These are phyloP conservation scores for Scrobipalpa costella DNA, from an alignment of 2,888 invertebrate genomes.

Conservation along the genomic window DNA sequence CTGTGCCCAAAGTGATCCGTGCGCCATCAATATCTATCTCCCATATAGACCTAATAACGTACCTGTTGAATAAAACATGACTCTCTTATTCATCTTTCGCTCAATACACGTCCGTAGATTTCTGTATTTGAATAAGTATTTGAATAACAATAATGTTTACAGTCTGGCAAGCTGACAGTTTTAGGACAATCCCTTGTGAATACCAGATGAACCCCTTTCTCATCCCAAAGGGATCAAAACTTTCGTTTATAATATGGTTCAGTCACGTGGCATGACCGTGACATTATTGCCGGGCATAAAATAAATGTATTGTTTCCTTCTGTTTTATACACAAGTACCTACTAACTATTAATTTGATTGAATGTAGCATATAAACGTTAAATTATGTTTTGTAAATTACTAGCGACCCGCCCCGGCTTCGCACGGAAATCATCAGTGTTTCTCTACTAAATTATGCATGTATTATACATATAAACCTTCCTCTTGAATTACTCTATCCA, in stretches of 20 bases:
- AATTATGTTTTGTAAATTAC: too few species aligned
- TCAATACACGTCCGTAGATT: constrained; percentile 17
- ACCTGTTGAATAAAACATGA: constrained; percentile 67
- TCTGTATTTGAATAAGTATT: constrained; percentile 41
- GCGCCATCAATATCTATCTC: constrained; percentile 50
- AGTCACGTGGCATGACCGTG: not conserved
- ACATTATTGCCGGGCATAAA: not conserved
- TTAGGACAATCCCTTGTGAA: constrained; percentile 13
- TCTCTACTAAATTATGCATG: too few species aligned
- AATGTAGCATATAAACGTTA: too few species aligned
- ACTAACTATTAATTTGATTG: too few species aligned
- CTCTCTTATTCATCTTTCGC: constrained; percentile 38
- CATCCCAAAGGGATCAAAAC: not conserved
- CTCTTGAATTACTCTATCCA: too few species aligned
- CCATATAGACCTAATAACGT: constrained; percentile 46
- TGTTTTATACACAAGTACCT: too few species aligned
- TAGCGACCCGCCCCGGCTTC: too few species aligned
- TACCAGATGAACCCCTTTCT: not conserved
- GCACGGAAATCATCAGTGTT: too few species aligned
- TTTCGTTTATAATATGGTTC: not conserved
- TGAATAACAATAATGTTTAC: constrained; percentile 53
- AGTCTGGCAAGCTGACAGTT: constrained; percentile 21
- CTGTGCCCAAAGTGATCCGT: constrained; percentile 26
- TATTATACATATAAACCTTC: too few species aligned
- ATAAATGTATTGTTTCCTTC: too few species aligned